Percentiles rank a stretch among this genome's conserved stretches.
These are phyloP conservation scores for Amphilophus citrinellus DNA, from an alignment of 2,113 vertebrate species.

Conservation along the genomic window DNA sequence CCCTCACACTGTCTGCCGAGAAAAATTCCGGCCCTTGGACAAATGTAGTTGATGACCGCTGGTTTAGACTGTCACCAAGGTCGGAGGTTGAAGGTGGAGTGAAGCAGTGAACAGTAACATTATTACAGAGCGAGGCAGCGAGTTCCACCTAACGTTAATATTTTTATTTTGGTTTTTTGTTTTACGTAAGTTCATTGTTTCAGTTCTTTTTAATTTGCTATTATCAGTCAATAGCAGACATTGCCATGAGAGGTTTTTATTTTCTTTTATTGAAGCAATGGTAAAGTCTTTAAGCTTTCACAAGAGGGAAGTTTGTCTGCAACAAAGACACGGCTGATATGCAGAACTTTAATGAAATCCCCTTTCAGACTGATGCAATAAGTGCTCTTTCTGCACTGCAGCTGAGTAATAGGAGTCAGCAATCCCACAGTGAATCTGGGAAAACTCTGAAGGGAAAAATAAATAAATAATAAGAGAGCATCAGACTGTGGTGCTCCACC, in stretches of 20 bases:
- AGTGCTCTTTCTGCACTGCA: constrained; percentile 24
- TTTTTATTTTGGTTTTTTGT: not conserved
- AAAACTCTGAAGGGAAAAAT: constrained; percentile 20
- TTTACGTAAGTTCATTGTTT: not conserved
- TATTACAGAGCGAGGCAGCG: not conserved
- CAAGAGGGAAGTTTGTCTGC: not conserved
- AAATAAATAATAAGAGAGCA: not conserved
- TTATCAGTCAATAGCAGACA: not conserved
- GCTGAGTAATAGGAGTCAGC: constrained; percentile 52
- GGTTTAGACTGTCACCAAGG: not conserved
- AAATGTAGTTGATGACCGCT: no score
- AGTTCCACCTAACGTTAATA: not conserved
- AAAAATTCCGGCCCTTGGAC: no score
- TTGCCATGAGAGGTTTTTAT: not conserved
- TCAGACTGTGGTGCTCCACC: not conserved
- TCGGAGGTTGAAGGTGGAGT: not conserved
- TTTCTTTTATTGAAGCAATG: constrained; percentile 10
- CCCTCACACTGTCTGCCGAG: no score
- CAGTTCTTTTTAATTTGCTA: not conserved
- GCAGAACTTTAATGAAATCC: constrained; percentile 29
- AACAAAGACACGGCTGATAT: not conserved
- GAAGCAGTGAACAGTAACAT: not conserved
- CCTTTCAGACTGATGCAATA: constrained; percentile 38
- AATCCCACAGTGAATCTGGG: constrained; percentile 28
- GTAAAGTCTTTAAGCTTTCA: constrained; percentile 24